Conservation (phyloP, 1,140 invertebrate species). For the Drosophila busckii region DNA sequence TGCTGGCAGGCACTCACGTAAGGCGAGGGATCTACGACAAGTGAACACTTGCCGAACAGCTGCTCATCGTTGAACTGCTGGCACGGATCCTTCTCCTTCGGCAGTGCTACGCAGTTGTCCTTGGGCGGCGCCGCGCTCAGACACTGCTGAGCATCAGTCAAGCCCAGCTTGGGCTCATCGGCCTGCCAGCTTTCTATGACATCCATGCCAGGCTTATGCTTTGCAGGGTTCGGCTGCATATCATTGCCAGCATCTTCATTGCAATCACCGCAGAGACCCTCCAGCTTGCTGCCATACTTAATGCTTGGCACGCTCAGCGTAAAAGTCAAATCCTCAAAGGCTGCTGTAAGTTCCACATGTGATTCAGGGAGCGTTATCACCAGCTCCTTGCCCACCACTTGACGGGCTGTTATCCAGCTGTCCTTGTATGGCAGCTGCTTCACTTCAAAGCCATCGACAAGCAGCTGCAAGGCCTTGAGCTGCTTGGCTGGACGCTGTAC, state of each 20-base stretch:
- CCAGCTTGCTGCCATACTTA: constrained; percentile 85
- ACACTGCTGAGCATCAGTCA: constrained; percentile 56
- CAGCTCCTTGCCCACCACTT: constrained; percentile 79
- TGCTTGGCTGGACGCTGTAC: constrained; percentile 78
- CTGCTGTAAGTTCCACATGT: constrained; percentile 80
- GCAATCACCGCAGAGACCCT: constrained; percentile 90
- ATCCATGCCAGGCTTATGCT: constrained; percentile 71
- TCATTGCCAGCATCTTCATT: constrained; percentile 84
- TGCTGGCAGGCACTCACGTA: constrained; percentile 85
- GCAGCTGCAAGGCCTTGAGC: constrained; percentile 34
- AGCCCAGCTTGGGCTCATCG: constrained; percentile 78
- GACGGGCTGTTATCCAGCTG: constrained; percentile 80
- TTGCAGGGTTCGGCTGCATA: constrained; percentile 80
- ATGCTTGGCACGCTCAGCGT: constrained; percentile 83
- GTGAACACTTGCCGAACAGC: constrained; percentile 86
- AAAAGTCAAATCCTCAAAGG: constrained; percentile 82
- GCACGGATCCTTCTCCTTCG: constrained; percentile 83
- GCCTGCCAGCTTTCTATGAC: constrained; percentile 84
- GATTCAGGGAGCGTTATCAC: constrained; percentile 79
- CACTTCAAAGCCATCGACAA: constrained; percentile 77
- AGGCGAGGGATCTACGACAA: constrained; percentile 84
- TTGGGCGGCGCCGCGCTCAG: constrained; percentile 69
- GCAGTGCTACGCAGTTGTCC: constrained; percentile 80
- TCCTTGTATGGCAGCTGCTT: constrained; percentile 80
- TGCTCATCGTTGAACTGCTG: constrained; percentile 82